Evolutionary conservation across 2,113 vertebrate genomes (phyloP).

Genomic region (Phycodurus eques): DNA sequence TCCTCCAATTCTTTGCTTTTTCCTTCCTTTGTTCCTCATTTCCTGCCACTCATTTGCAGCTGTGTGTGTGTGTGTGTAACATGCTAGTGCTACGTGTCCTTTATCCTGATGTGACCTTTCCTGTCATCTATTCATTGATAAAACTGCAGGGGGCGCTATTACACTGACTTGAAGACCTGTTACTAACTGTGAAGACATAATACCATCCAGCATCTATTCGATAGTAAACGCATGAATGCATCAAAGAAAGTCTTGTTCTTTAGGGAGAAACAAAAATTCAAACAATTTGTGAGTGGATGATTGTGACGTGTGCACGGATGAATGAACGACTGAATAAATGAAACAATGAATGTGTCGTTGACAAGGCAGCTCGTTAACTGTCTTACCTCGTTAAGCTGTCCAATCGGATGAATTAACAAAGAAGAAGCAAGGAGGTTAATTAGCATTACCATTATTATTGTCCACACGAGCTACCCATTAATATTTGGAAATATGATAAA

Average conservation of each 20-base stretch:
- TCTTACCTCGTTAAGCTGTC: slow-evolving; percentile 71
- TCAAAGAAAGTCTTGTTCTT: too few species aligned
- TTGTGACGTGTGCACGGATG: slow-evolving; percentile 27
- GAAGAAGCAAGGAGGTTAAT: slow-evolving; percentile 58
- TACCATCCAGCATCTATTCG: too few species aligned
- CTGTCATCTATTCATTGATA: neutral
- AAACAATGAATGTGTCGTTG: neutral
- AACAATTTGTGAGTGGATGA: slow-evolving; percentile 1
- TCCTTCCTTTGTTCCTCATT: neutral
- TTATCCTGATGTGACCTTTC: neutral
- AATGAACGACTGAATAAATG: neutral
- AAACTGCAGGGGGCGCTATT: neutral
- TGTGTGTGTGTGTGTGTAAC: slow-evolving; percentile 8
- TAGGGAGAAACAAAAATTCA: neutral
- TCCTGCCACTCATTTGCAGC: neutral
- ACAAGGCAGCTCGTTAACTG: neutral
- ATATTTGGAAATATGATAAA: neutral
- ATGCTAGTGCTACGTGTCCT: neutral
- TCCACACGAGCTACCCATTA: neutral
- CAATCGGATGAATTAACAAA: slow-evolving; percentile 56
- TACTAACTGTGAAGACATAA: too few species aligned
- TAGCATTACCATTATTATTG: slow-evolving; percentile 18
- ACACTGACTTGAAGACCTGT: too few species aligned
- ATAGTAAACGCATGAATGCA: too few species aligned
- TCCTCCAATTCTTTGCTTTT: neutral